Percentiles rank a stretch among this genome's conserved stretches.
Evolutionary conservation across 2,797 vertebrate species (phyloP).

Genomic region (Rachycentron canadum): DNA sequence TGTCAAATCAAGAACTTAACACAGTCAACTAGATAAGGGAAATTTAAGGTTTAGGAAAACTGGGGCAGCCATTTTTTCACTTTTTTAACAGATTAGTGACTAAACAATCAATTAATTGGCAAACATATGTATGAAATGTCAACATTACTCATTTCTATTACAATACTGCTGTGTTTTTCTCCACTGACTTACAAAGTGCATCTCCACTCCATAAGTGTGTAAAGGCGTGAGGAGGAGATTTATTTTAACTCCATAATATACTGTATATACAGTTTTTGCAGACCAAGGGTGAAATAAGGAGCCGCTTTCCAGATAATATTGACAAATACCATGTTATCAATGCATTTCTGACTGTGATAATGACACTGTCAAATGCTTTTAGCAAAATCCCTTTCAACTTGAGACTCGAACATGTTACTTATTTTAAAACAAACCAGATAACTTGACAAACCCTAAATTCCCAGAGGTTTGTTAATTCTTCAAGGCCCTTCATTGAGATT

Average conservation of each 20-base stretch:
- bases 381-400: background rate
- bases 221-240: too few relatives aligned
- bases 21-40: too few relatives aligned
- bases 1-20: slow-evolving; percentile 57
- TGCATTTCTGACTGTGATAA: background rate
- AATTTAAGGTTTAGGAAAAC: too few relatives aligned
- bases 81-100: too few relatives aligned
- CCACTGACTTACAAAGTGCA: too few relatives aligned
- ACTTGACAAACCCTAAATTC: slow-evolving; percentile 37
- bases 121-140: background rate
- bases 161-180: background rate
- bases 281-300: too few relatives aligned
- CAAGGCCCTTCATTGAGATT: slow-evolving; percentile 68
- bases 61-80: too few relatives aligned
- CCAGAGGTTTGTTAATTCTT: slow-evolving; percentile 49
- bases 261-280: too few relatives aligned
- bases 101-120: background rate
- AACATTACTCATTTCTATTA: too few relatives aligned
- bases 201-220: too few relatives aligned
- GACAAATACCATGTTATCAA: background rate
- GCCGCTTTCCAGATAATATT: background rate
- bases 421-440: slow-evolving; percentile 39
- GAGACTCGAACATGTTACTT: slow-evolving; percentile 36
- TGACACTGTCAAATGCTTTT: background rate
- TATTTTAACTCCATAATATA: background rate